Evolutionary conservation across 1,140 invertebrate species (phyloP), one percentile per base, ranked within the genome.

Genomic region (Elymnias hypermnestra): DNA sequence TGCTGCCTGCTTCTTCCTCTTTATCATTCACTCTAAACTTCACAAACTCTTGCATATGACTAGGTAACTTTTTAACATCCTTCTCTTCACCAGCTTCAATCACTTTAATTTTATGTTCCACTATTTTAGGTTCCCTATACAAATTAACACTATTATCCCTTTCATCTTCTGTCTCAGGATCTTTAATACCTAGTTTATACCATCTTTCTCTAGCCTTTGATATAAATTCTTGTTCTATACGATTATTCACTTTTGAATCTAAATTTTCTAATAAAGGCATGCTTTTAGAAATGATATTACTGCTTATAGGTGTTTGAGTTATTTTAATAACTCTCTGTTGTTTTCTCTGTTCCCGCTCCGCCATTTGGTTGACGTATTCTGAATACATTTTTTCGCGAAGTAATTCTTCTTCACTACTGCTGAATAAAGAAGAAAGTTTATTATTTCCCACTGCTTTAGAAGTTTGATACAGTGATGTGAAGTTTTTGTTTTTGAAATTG

Each of bases 281-380:
- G 50, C 82, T 85, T 68, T 79, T 79, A 3, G 72, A 82, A 31
- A 73, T 59, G n/a, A 43, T 46, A 43, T 56, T 19, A 17, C 18
- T 17, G 25, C 33, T 17, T 5, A 17, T 44, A 26, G 49, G 64
- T 31, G 69, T 59, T 43, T 74, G 72, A 2, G 87, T 89, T 35
- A 95, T 90, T 83, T 94, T 94, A 9, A 95, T 91, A 8, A 94
- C 88, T 75, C 93, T 94, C 17, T 93, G 89, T 33, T 93, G 89
- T 40, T 91, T 92, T 17, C 94, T 87, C 63, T 94, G 90, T 53
- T 93, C 90, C n/a, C 93, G 88, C 74, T 94, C 92, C 1, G 91
- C 88, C 37, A 95, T 90, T 83, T 94, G 92, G 60, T 89, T 86
- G 69, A 94, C 89, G 75, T 94, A 95, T 74, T 95, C 94, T 48